Evolutionary conservation across 2,888 invertebrate species (phyloP), one percentile per base, ranked within the genome.

Genomic region (Drosophila pegasa): DNA sequence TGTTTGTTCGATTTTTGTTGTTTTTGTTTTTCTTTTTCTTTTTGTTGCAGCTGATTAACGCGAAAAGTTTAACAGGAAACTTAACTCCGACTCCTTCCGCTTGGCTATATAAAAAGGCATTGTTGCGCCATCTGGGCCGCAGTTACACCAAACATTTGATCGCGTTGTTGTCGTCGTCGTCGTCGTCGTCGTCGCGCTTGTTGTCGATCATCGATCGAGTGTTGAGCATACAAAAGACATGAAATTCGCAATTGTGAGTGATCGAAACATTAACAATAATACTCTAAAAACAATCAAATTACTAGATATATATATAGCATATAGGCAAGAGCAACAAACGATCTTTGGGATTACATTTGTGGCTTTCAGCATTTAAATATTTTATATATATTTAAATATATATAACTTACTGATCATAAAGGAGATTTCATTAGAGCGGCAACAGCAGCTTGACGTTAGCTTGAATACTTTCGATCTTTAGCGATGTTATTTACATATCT

Each of bases 101-200:
- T 75, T 77, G 66, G 71, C 82, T 85, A 82, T 88, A 88, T 88
- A 88, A 88, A 87, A 80, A 72, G 76, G 66, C 78, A 80, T 88
- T 81, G 81, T 78, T 70, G 63, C 43, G 77, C 74, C 68, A 65
- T 62, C 65, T 78, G 70, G 73, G 65, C 64, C 57, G 67, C 88
- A 87, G 83, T 88, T 73, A 67, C 58, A 83, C 63, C 70, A 74
- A 65, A 78, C 67, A 75, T 78, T 78, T 73, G 67, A 82, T 67
- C 82, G 83, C 73, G 83, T 75, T 60, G 71, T 62, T 72, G 85
- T 74, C 81, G 38, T 38, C 48, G 48, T 43, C 38, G 45, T 41
- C 52, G 71, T 31, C 40, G 51, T 69, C 54, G 27, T 55, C 40
- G 38, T 33, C 22, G 31, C 58, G 48, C 56, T 25, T 41, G 25